These are phyloP conservation scores for Lerema accius DNA, from an alignment of 1,140 invertebrate genomes.

Conservation along the genomic window DNA sequence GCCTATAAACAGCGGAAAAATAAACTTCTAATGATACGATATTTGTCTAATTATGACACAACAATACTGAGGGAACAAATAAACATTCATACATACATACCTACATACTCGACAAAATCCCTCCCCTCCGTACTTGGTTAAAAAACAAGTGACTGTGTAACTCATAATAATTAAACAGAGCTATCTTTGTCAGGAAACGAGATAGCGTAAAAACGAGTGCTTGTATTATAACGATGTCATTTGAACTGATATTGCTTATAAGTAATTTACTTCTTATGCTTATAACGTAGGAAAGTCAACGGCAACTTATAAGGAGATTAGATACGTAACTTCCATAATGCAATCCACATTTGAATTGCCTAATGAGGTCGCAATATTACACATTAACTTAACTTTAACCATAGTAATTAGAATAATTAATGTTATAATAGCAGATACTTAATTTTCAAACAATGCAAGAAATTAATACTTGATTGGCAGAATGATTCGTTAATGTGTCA, in stretches of 20 bases:
- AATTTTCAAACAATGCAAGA: slow-evolving; percentile 12
- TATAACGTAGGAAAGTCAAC: background rate
- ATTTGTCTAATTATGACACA: too few relatives aligned
- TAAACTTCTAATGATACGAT: too few relatives aligned
- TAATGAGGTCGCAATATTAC: background rate
- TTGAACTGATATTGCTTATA: slow-evolving; percentile 24
- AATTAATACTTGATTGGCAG: too few relatives aligned
- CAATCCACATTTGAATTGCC: background rate
- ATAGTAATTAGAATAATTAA: slow-evolving; percentile 2
- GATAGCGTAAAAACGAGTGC: slow-evolving; percentile 18
- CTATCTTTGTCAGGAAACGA: slow-evolving; percentile 9
- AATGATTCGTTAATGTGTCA: too few relatives aligned
- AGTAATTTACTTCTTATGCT: slow-evolving; percentile 25
- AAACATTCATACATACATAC: too few relatives aligned
- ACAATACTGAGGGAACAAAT: too few relatives aligned
- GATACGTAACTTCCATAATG: background rate
- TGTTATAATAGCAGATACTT: background rate
- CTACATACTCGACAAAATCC: too few relatives aligned
- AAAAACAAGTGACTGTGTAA: slow-evolving; percentile 4
- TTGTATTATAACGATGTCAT: slow-evolving; percentile 20
- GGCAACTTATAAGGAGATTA: too few relatives aligned
- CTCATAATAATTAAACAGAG: slow-evolving; percentile 1
- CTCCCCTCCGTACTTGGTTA: too few relatives aligned
- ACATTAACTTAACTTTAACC: background rate
- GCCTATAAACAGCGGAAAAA: too few relatives aligned